Base-by-base conservation (phyloP, 2,888 invertebrate species). In the Pristionchus mayeri region DNA sequence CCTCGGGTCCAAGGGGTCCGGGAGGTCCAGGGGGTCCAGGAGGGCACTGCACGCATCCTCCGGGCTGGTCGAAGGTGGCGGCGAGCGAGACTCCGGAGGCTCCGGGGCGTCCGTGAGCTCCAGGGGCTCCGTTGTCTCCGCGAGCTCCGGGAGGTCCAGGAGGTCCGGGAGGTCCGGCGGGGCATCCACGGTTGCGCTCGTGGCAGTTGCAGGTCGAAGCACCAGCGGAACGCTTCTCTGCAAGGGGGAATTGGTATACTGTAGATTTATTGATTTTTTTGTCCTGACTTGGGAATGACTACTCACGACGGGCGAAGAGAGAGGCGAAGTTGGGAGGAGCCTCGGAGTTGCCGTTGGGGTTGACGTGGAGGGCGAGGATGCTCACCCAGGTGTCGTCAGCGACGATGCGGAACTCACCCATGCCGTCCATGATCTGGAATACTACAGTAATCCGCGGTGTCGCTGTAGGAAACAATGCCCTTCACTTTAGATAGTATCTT, bases 91-190 rank as follows among this genome's bases (percentile, higher is more conserved):
- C 83, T 83, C 83, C 83, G 18, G 83, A 48, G 24, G 83, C 83
- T 48, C 83, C 83, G 52, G 83, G 83, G 6, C 83, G 44, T 83
- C 83, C 83, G 83, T 83, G 83, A 11, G 54, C 50, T 67, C 83
- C 83, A 30, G 83, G 83, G n/a, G 83, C 83, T 16, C 83, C 83
- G 71, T 83, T 83, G 30, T 83, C 83, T 83, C 83, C 83, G 24
- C 83, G 67, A 21, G 30, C 67, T 67, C 83, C 83, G 40, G 83
- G 83, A 27, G 82, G 48, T 67, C 82, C 82, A 27, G 82, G 82
- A 82, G 82, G 82, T n/a, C 82, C 82, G 82, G 82, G 83, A 30
- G 83, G 83, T 48, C 83, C 83, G n/a, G 83, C 48, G 50, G 67
- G 67, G 83, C 83, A 83, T 30, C 83, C 83, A 48, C 52, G 83